phyloP scores from a whole-genome alignment of 1,140 invertebrate species.

The Drosophila bocki region DNA sequence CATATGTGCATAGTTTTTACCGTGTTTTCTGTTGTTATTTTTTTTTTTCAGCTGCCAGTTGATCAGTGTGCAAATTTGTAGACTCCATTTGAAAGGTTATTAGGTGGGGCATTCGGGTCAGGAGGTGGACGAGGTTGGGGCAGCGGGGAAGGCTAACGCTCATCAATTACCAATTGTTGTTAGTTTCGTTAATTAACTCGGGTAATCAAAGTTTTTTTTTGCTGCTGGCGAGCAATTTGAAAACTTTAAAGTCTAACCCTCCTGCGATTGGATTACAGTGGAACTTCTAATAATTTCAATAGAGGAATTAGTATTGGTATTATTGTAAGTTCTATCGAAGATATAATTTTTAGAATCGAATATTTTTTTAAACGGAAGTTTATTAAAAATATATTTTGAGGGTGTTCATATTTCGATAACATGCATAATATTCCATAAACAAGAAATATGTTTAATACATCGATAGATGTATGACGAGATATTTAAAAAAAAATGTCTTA shows the following conservation, averaged over 20 bases:
- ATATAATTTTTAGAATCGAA: background rate
- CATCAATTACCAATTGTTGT: constrained; percentile 77
- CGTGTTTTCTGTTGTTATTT: constrained; percentile 4
- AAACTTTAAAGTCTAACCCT: constrained; percentile 13
- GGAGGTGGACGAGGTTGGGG: background rate
- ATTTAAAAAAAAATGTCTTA: too few species aligned
- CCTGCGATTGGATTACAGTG: background rate
- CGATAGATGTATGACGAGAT: too few species aligned
- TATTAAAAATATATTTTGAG: background rate
- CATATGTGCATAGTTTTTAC: constrained; percentile 28
- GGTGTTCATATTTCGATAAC: background rate
- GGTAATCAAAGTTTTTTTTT: constrained; percentile 55
- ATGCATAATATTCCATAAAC: too few species aligned
- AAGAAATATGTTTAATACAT: too few species aligned
- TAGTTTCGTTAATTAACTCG: constrained; percentile 71
- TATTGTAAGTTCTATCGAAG: background rate
- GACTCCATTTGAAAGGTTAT: constrained; percentile 57
- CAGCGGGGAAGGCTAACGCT: constrained; percentile 23
- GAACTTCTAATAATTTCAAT: background rate
- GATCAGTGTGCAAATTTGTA: constrained; percentile 51
- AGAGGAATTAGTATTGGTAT: background rate
- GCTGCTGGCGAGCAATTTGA: constrained; percentile 10
- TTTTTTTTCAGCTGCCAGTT: constrained; percentile 6
- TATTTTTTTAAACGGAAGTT: background rate
- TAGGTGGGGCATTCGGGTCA: constrained; percentile 18